phyloP scores from a whole-genome alignment of 2,888 invertebrate species.

The Phalera bucephala region DNA sequence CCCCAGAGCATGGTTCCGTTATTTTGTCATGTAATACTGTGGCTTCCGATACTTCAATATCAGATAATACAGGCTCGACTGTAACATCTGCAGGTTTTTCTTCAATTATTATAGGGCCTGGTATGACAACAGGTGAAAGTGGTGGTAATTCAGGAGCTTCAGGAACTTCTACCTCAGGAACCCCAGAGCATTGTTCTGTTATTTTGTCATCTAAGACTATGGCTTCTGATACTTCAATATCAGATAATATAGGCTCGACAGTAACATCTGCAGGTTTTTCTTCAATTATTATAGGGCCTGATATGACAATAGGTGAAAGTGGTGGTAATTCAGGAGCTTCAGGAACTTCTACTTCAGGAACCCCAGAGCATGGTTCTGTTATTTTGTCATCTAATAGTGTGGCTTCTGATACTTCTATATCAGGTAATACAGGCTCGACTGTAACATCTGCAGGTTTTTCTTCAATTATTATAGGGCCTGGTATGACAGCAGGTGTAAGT shows the following conservation, averaged over 20 bases:
- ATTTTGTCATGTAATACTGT: background rate
- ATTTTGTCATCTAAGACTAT: too few species aligned
- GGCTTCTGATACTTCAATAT: too few species aligned
- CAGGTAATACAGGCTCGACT: too few species aligned
- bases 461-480: too few species aligned
- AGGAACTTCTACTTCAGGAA: too few species aligned
- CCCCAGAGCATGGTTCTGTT: too few species aligned
- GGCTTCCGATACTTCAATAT: background rate
- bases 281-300: background rate
- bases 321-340: constrained; percentile 4
- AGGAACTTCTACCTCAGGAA: too few species aligned
- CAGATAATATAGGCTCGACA: too few species aligned
- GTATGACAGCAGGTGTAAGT: constrained; percentile 1
- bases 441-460: too few species aligned
- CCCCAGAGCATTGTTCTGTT: too few species aligned
- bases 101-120: background rate
- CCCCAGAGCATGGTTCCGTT: background rate
- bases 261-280: background rate
- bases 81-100: background rate
- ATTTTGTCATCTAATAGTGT: too few species aligned
- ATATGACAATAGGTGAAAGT: background rate
- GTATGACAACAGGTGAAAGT: background rate
- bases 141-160: background rate
- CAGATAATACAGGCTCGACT: background rate
- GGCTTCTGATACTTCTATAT: too few species aligned